These are phyloP conservation scores for Electrona antarctica DNA, from an alignment of 2,113 vertebrate species.

Conservation along the genomic window DNA sequence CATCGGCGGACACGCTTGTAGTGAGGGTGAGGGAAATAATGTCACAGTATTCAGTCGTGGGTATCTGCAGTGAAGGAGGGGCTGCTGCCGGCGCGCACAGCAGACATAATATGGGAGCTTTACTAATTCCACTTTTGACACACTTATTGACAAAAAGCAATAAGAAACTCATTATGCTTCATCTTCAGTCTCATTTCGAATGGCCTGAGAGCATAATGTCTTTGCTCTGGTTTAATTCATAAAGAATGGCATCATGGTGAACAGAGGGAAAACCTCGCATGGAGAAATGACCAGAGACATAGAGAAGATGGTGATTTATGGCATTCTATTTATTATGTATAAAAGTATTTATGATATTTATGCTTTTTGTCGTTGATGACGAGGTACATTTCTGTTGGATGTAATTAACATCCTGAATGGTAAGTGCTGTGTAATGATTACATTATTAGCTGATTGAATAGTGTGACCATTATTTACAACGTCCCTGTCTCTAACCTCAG, in stretches of 20 bases:
- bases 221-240: conserved; percentile 65
- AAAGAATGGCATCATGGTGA: conserved; percentile 65
- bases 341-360: no score
- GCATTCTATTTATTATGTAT: background rate
- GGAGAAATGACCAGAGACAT: conserved; percentile 37
- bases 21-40: conserved; percentile 78
- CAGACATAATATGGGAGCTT: conserved; percentile 75
- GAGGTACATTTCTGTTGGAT: background rate
- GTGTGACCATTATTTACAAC: no score
- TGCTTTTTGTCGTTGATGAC: no score
- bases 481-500: no score
- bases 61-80: conserved; percentile 77
- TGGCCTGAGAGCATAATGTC: conserved; percentile 70
- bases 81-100: conserved; percentile 70
- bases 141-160: conserved; percentile 82
- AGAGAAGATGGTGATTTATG: conserved; percentile 17
- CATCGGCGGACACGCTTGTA: conserved; percentile 81
- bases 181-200: conserved; percentile 74
- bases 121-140: conserved; percentile 85
- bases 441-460: no score
- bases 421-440: background rate
- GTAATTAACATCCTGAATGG: background rate
- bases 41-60: conserved; percentile 83
- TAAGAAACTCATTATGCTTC: conserved; percentile 83
- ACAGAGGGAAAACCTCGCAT: conserved; percentile 53